Base-by-base conservation (phyloP, 2,113 vertebrate genomes). In the Trogon surrucura region DNA sequence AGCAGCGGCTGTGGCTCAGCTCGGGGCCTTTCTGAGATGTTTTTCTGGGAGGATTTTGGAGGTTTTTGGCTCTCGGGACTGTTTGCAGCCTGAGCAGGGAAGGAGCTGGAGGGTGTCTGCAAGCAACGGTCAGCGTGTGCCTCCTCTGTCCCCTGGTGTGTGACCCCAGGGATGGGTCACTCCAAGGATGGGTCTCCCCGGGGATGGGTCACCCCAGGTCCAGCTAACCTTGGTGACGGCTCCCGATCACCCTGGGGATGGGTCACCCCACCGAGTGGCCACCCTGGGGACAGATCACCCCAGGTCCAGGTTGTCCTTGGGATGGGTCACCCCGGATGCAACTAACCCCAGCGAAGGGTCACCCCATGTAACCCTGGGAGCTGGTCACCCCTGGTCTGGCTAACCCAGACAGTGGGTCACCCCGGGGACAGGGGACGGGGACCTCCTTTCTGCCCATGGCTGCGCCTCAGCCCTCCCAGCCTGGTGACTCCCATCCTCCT, bases 61-160 rank as follows among this genome's bases (percentile, higher is more conserved):
- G 29, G 20, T 3, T 72, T 88, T 64, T 58, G 16, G 38, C 32
- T 75, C 38, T 75, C 7, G 0, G n/a, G 29, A 13, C n/a, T 16
- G 7, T 80, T 82, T 66, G 47, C 16, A 41, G 38, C 48, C 26
- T 0, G 0, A 26, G 66, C 1, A 6, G 29, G n/a, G 50, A 48
- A 70, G 50, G 66, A 89, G 51, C 47, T 66, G 75, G 27, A 84
- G 56, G 45, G 34, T 13, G 56, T 56, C 34, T 25, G 65, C 26
- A 26, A 47, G 45, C 51, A 36, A 23, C 0, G 0, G 54, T 6
- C 48, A 7, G 19, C 0, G 4, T 0, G 2, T 54, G 17, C 30
- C 69, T 32, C 23, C 32, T 57, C 69, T 67, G 60, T 66, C 27
- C 44, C 60, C 85, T 45, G 45, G 5, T 56, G 23, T 69, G 60